Evolutionary conservation across 64 coral and sea anemone genomes (phyloP).

Genomic region (Dendrophyllia cribrosa): DNA sequence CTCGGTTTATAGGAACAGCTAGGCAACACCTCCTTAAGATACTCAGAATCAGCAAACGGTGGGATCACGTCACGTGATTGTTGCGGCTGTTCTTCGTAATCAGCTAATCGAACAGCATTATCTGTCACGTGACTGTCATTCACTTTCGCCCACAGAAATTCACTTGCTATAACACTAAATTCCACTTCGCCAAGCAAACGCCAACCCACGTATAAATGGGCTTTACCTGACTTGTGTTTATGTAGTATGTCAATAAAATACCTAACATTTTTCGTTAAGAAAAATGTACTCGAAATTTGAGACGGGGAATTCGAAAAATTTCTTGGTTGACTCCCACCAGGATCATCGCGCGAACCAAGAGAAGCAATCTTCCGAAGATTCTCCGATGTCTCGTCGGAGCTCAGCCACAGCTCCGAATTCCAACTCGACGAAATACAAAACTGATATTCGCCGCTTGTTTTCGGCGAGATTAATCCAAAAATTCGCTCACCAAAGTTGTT

Average conservation of each 20-base stretch:
- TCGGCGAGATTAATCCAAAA: slow-evolving; percentile 73
- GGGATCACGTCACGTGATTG: slow-evolving; percentile 5
- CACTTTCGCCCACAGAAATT: slow-evolving; percentile 35
- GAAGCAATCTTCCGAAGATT: slow-evolving; percentile 65
- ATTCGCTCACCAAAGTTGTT: slow-evolving; percentile 79
- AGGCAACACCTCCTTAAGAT: slow-evolving; percentile 21
- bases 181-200: slow-evolving; percentile 3
- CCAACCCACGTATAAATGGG: slow-evolving; percentile 68
- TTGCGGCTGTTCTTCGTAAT: slow-evolving; percentile 46
- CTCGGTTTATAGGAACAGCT: slow-evolving; percentile 80
- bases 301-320: slow-evolving; percentile 39
- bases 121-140: slow-evolving; percentile 78
- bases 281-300: slow-evolving; percentile 71
- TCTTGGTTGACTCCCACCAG: slow-evolving; percentile 19
- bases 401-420: slow-evolving; percentile 89
- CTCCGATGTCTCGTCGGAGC: slow-evolving; percentile 12
- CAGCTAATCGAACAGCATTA: slow-evolving; percentile 23
- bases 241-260: slow-evolving; percentile 80
- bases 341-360: slow-evolving; percentile 23
- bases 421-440: slow-evolving; percentile 80
- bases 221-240: slow-evolving; percentile 65
- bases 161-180: slow-evolving; percentile 51
- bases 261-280: neutral
- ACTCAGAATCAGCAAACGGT: slow-evolving; percentile 46
- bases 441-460: slow-evolving; percentile 47